phyloP scores from a whole-genome alignment of 2,113 vertebrate genomes.

The Ardeotis arabs region DNA sequence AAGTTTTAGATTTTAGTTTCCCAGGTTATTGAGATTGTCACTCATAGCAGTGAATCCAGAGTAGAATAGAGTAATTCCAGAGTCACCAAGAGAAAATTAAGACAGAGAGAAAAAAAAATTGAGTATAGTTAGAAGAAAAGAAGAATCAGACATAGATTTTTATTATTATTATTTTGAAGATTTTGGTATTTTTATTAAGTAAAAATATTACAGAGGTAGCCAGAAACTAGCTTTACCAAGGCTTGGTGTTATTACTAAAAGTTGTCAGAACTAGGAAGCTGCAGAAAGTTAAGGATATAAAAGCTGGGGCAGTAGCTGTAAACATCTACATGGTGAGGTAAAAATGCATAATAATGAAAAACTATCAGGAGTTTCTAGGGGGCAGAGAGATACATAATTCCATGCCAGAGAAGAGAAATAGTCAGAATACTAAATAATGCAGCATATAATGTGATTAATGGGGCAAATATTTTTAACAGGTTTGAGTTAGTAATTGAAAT shows the following conservation, averaged over 20 bases:
- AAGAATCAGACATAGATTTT: not conserved
- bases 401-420: not conserved
- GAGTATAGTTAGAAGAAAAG: not conserved
- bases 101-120: not conserved
- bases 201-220: not conserved
- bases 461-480: slow-evolving; percentile 27
- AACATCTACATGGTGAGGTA: not conserved
- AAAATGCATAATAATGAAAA: not conserved
- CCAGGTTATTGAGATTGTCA: not conserved
- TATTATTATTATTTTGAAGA: not conserved
- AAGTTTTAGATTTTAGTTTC: not conserved
- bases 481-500: slow-evolving; percentile 27
- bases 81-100: not conserved
- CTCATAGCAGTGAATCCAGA: not conserved
- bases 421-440: not conserved
- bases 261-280: not conserved
- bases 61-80: not conserved
- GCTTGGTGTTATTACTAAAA: not conserved
- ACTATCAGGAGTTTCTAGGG: not conserved
- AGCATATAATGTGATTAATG: slow-evolving; percentile 24
- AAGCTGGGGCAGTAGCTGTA: not conserved
- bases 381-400: not conserved
- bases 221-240: not conserved
- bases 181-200: not conserved
- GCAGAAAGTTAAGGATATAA: not conserved